These are phyloP conservation scores for Trichoplusia ni DNA, from an alignment of 1,140 invertebrate genomes.

Conservation along the genomic window DNA sequence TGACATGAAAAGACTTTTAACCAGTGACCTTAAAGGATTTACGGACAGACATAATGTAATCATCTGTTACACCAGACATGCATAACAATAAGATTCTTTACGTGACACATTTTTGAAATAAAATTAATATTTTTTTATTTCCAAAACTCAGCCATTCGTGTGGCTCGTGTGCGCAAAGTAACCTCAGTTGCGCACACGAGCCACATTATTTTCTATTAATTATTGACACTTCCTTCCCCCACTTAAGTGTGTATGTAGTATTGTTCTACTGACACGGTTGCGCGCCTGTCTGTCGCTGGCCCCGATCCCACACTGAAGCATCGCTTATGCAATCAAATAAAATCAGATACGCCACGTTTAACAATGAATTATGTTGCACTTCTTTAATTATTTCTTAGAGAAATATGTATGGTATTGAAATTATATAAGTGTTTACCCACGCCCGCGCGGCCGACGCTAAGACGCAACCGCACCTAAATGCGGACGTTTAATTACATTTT, in stretches of 20 bases:
- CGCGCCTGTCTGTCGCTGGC: slow-evolving; percentile 40
- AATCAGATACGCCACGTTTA: slow-evolving; percentile 38
- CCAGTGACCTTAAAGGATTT: too few relatives aligned
- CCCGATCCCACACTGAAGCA: slow-evolving; percentile 57
- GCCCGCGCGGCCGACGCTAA: too few relatives aligned
- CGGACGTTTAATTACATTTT: too few relatives aligned
- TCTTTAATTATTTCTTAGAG: slow-evolving; percentile 41
- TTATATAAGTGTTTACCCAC: slow-evolving; percentile 21
- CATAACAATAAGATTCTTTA: too few relatives aligned
- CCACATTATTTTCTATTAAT: slow-evolving; percentile 23
- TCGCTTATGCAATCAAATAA: slow-evolving; percentile 58
- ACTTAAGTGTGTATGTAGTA: slow-evolving; percentile 8
- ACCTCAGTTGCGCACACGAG: slow-evolving; percentile 1
- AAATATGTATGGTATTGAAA: slow-evolving; percentile 22
- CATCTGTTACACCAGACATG: too few relatives aligned
- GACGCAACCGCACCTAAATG: not conserved
- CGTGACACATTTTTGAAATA: not conserved
- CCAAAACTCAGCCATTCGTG: not conserved
- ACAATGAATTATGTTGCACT: slow-evolving; percentile 39
- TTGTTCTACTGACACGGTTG: slow-evolving; percentile 59
- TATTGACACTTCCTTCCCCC: slow-evolving; percentile 27
- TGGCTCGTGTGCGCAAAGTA: not conserved
- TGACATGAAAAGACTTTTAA: too few relatives aligned
- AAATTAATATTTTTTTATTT: not conserved
- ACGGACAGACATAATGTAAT: too few relatives aligned